Evolutionary conservation across 1,140 invertebrate genomes (phyloP).

Genomic region (Aphelinus atriplicis): DNA sequence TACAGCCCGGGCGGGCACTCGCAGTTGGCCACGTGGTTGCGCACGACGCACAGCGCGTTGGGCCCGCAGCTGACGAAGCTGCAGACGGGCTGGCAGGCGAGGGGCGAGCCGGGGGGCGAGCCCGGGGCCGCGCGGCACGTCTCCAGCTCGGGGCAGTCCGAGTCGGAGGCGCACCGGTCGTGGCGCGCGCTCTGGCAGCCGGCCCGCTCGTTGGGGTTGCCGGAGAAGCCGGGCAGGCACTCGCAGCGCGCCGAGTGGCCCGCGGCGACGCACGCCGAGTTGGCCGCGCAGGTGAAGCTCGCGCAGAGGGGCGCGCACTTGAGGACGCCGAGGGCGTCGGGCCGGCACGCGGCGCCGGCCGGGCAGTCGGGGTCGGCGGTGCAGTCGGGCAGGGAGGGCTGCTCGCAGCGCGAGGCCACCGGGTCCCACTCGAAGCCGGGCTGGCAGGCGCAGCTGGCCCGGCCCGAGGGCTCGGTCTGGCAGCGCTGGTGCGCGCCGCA

Average conservation of each 20-base stretch:
- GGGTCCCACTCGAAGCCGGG: conserved; percentile 85
- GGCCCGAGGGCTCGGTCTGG: conserved; percentile 71
- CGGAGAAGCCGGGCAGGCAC: conserved; percentile 81
- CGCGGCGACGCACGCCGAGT: conserved; percentile 81
- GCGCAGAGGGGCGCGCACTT: conserved; percentile 83
- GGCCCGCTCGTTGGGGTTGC: conserved; percentile 88
- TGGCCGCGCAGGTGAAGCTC: conserved; percentile 82
- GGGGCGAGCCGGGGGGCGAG: conserved; percentile 53
- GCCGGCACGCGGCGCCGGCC: conserved; percentile 74
- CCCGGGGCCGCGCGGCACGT: conserved; percentile 70
- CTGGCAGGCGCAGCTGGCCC: conserved; percentile 80
- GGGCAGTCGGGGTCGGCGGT: conserved; percentile 77
- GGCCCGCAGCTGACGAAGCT: conserved; percentile 81
- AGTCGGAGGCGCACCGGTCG: conserved; percentile 81
- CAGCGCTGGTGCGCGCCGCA: conserved; percentile 86
- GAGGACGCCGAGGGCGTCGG: conserved; percentile 84
- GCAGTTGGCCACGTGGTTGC: conserved; percentile 88
- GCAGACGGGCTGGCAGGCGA: conserved; percentile 79
- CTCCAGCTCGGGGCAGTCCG: conserved; percentile 83
- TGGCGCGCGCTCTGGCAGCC: conserved; percentile 79
- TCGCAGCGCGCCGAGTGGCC: conserved; percentile 82
- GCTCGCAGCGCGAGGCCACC: conserved; percentile 80
- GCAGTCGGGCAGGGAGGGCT: conserved; percentile 86
- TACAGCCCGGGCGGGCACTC: conserved; percentile 86
- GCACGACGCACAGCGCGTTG: conserved; percentile 84